Evolutionary conservation across 2,113 vertebrate genomes (phyloP).

Genomic region (Rhinolophus sinicus): DNA sequence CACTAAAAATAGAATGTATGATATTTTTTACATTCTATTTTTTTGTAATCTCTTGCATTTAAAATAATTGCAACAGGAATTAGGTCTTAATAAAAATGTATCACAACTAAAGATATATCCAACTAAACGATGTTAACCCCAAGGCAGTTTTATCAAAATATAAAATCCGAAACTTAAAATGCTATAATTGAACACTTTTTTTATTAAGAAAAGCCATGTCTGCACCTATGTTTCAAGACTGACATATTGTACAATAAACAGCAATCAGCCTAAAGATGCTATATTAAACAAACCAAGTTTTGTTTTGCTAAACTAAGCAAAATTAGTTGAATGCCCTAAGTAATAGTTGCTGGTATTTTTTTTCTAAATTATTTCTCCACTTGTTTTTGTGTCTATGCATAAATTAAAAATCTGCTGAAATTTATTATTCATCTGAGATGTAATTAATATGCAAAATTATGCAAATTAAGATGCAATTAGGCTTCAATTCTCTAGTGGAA

Average conservation of each 20-base stretch:
- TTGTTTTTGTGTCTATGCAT: constrained; percentile 99
- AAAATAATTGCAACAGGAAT: constrained; percentile 73
- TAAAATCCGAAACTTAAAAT: constrained; percentile 84
- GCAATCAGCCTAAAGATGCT: constrained; percentile 89
- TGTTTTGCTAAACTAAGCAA: constrained; percentile 94
- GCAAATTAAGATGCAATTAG: constrained; percentile 99
- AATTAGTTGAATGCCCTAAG: constrained; percentile 97
- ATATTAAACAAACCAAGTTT: constrained; percentile 93
- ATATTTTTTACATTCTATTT: constrained; percentile 72
- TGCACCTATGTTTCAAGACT: constrained; percentile 85
- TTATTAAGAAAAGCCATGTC: constrained; percentile 82
- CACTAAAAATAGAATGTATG: no score
- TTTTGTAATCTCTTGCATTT: constrained; percentile 69
- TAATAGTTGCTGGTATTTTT: constrained; percentile 95
- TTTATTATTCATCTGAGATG: constrained; percentile 99
- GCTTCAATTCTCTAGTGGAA: constrained; percentile 99
- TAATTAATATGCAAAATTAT: constrained; percentile 99
- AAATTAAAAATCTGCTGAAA: constrained; percentile 99
- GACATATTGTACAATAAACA: constrained; percentile 90
- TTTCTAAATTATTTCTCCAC: constrained; percentile 96
- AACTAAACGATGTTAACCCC: constrained; percentile 80
- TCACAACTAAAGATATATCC: constrained; percentile 79
- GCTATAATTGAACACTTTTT: constrained; percentile 83
- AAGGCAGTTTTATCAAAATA: constrained; percentile 83
- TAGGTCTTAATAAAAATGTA: constrained; percentile 73